Base-by-base conservation (phyloP, 1,140 invertebrate genomes). In the Aphidius ervi region DNA sequence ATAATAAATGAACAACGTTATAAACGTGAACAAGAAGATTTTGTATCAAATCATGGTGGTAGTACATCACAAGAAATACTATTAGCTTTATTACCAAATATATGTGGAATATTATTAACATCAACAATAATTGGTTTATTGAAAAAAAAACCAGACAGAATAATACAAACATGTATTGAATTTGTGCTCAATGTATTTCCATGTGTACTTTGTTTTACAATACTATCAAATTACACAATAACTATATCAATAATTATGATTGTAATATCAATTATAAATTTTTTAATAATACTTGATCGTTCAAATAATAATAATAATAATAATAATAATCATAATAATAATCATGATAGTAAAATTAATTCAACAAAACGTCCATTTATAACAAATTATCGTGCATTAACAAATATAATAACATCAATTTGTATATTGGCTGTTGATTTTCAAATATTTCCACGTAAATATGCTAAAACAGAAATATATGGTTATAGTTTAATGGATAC, bases 391-490 rank as follows among this genome's bases (percentile, higher is more conserved):
- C 80, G 91, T 65, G 84, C 86, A 0, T 78, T 87, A 5, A 85
- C 89, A 0, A 90, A 90, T 70, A 72, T 94, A 9, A 81, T 88
- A 46, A 94, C 94, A 31, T 83, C 84, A 1, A 82, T 94, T 63
- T 90, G 87, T 65, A 98, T 99, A 67, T 77, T 98, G 41, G 95
- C 92, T 16, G 94, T 98, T 1, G 96, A 99, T 81, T 98, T 98
- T 78, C 79, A 78, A 23, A 79, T 90, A 42, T 98, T 95, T 79
- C 94, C 95, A 1, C 76, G 88, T 46, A 80, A 85, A 61, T 90
- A 93, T 75, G 89, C 88, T 0, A 98, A 99, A 80, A 94, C 92
- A 8, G 88, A 92, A 73, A 84, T 73, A 1, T 95, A 84, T 82
- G 96, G 97, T 2, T 92, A 88, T 67, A 89, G 93, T 70, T 74